These are phyloP conservation scores for Cerastis rubricosa DNA, from an alignment of 2,888 invertebrate species.

Conservation along the genomic window DNA sequence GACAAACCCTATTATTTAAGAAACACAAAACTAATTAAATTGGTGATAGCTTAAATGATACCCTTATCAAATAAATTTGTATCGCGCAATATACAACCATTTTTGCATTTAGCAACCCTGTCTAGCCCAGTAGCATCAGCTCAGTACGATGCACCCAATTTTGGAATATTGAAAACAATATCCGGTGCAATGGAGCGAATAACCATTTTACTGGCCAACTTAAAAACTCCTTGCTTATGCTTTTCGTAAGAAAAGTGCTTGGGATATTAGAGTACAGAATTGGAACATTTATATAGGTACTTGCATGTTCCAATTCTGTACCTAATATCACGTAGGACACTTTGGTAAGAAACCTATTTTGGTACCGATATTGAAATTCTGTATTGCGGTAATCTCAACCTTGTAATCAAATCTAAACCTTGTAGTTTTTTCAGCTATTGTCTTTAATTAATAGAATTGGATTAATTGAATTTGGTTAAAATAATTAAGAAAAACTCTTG, in stretches of 20 bases:
- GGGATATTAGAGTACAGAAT: neutral
- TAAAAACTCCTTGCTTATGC: slow-evolving; percentile 49
- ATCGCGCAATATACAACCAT: slow-evolving; percentile 30
- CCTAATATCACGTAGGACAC: neutral
- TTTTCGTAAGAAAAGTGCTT: slow-evolving; percentile 26
- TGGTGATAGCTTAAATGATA: no score
- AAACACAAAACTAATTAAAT: no score
- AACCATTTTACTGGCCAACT: slow-evolving; percentile 59
- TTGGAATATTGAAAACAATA: slow-evolving; percentile 76
- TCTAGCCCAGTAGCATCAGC: slow-evolving; percentile 52
- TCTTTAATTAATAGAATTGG: neutral
- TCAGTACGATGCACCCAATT: slow-evolving; percentile 72
- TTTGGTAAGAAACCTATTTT: neutral
- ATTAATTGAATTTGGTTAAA: neutral
- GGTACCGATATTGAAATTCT: neutral
- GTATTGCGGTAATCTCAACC: neutral
- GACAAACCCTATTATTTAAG: no score
- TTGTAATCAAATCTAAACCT: no score
- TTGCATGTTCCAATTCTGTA: slow-evolving; percentile 4
- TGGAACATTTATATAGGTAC: slow-evolving; percentile 7
- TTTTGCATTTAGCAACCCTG: slow-evolving; percentile 26
- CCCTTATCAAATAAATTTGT: no score
- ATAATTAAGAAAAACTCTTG: neutral
- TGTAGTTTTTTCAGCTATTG: neutral
- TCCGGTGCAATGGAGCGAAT: slow-evolving; percentile 56